Percentiles rank a stretch among this genome's conserved stretches.
Evolutionary conservation across 2,113 vertebrate genomes (phyloP).

Genomic region (Holacanthus passer): DNA sequence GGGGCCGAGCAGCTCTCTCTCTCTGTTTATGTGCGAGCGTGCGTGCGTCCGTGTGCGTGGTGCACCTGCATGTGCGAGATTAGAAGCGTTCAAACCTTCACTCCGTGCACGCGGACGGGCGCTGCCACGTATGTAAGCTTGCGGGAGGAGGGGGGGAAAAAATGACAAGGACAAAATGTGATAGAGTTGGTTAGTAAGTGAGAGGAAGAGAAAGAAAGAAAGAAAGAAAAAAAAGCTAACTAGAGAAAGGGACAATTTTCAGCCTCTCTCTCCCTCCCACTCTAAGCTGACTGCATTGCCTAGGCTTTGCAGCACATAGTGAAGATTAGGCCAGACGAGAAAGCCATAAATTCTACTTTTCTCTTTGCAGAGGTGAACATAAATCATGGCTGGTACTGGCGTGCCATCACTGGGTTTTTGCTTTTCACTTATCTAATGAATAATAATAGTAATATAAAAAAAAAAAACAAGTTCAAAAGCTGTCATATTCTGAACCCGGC

Average conservation of each 20-base stretch:
- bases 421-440: slow-evolving; percentile 86
- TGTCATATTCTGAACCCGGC: slow-evolving; percentile 64
- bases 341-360: slow-evolving; percentile 84
- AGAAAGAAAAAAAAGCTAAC: slow-evolving; percentile 61
- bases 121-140: slow-evolving; percentile 47
- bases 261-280: slow-evolving; percentile 45
- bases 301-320: slow-evolving; percentile 75
- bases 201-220: slow-evolving; percentile 56
- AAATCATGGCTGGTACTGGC: slow-evolving; percentile 79
- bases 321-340: slow-evolving; percentile 77
- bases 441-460: slow-evolving; percentile 35
- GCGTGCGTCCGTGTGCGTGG: slow-evolving; percentile 31
- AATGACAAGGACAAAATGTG: slow-evolving; percentile 77
- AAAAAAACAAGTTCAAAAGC: slow-evolving; percentile 73
- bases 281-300: slow-evolving; percentile 72
- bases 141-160: slow-evolving; percentile 46
- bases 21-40: slow-evolving; percentile 57
- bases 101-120: slow-evolving; percentile 8
- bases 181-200: slow-evolving; percentile 77
- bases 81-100: slow-evolving; percentile 41
- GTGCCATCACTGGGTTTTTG: slow-evolving; percentile 80
- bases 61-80: slow-evolving; percentile 68
- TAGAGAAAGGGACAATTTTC: slow-evolving; percentile 75
- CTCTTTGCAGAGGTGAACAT: slow-evolving; percentile 81
- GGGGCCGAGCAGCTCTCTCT: slow-evolving; percentile 61